Evolutionary conservation across 2,113 vertebrate genomes (phyloP), one percentile per base, ranked within the genome.

Genomic region (Donacobius atricapilla): DNA sequence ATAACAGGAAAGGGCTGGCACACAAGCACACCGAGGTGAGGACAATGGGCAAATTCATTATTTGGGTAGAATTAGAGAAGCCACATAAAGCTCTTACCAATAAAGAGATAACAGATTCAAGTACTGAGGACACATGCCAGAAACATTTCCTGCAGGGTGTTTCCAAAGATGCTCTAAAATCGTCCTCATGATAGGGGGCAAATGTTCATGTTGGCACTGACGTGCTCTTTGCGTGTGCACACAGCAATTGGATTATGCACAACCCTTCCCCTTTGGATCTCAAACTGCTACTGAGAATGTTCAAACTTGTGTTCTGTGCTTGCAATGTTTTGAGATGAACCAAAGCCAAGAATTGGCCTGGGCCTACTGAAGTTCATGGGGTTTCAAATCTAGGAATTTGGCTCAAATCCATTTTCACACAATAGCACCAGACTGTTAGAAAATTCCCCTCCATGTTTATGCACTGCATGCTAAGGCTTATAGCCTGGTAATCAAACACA

Each of bases 371-470:
- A 70, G 42, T 65, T 87, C 86, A 76, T 53, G 70, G 68, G 90
- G 93, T 63, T 92, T 95, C 70, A 91, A 71, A 91, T 78, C 87
- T 80, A 76, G 56, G 47, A 83, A 69, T 65, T 56, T 94, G 96
- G 94, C 95, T 83, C 92, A 64, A 87, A 79, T 82, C 83, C 89
- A 89, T 30, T 35, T 68, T 45, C 35, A 44, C 51, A 81, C 68
- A 95, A 94, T 48, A 85, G 60, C 35, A 80, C 22, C 69, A 91
- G 76, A 35, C 48, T 87, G 37, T 23, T 58, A 64, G 83, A 90
- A 95, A 91, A 83, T 80, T 20, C 60, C 65, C 63, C 79, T 90
- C 35, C 71, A 54, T 5, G 30, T 88, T 86, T 44, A 83, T 4
- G 21, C 44, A 65, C 56, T 40, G 57, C 44, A 54, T 33, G 56